These are phyloP conservation scores for Pipistrellus pipistrellus DNA, from an alignment of 2,797 vertebrate genomes.

Conservation along the genomic window DNA sequence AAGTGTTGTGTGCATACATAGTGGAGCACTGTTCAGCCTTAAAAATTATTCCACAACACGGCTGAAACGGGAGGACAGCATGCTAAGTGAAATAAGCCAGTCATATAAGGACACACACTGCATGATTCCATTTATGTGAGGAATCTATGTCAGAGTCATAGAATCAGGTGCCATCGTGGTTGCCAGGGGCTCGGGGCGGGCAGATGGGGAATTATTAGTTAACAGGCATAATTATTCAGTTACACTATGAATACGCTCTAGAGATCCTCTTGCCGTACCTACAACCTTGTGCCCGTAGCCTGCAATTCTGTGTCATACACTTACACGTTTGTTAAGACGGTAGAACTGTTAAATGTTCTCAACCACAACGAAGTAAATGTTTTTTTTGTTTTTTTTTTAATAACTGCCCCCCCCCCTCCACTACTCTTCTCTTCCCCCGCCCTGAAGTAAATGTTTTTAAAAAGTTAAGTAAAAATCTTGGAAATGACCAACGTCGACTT, in stretches of 20 bases:
- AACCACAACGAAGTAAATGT: no score
- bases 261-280: background rate
- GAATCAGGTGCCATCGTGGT: background rate
- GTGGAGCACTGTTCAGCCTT: background rate
- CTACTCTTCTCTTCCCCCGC: no score
- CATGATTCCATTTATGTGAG: no score
- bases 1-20: no score
- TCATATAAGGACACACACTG: background rate
- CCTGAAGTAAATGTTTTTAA: no score
- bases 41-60: rapidly evolving
- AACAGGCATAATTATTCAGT: background rate
- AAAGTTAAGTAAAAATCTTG: background rate
- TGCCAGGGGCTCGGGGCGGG: background rate
- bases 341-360: background rate
- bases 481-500: conserved; percentile 45
- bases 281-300: no score
- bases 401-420: no score
- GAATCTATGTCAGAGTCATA: background rate
- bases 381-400: no score
- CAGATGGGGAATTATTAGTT: background rate
- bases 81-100: background rate
- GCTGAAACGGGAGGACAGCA: background rate
- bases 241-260: background rate
- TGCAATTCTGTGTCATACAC: background rate
- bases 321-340: background rate